Evolutionary conservation across 2,888 invertebrate species (phyloP).

Genomic region (Philereme vetulata): DNA sequence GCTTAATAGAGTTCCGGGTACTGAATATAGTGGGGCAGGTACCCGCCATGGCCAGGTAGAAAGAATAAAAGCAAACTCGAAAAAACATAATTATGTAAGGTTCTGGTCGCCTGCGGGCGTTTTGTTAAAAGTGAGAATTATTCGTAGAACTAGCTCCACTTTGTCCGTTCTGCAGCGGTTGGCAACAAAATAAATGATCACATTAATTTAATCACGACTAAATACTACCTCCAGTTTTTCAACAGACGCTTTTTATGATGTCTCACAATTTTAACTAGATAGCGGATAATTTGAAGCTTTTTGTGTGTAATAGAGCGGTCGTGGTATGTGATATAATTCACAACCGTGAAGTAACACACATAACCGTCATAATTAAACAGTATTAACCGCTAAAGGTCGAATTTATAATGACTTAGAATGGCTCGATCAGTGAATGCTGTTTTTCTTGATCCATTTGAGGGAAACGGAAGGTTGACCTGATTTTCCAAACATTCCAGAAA

Average conservation of each 20-base stretch:
- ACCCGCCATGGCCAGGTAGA: conserved; percentile 65
- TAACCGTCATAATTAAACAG: conserved; percentile 44
- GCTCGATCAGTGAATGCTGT: conserved; percentile 32
- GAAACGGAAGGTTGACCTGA: conserved; percentile 39
- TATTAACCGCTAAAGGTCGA: conserved; percentile 36
- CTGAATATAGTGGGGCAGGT: conserved; percentile 70
- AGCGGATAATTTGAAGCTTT: conserved; percentile 47
- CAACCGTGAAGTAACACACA: conserved; percentile 49
- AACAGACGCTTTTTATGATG: conserved; percentile 40
- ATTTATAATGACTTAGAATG: conserved; percentile 35
- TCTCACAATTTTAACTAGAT: conserved; percentile 44
- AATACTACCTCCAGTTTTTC: conserved; percentile 41
- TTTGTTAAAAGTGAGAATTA: conserved; percentile 56
- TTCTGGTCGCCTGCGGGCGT: conserved; percentile 47
- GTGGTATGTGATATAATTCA: conserved; percentile 35
- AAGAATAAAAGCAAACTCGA: conserved; percentile 55
- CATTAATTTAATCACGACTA: conserved; percentile 44
- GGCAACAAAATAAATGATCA: conserved; percentile 44
- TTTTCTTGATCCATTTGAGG: conserved; percentile 34
- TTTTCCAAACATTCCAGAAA: conserved; percentile 41
- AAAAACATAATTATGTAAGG: conserved; percentile 58
- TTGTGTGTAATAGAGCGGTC: conserved; percentile 34
- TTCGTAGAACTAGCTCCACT: conserved; percentile 33
- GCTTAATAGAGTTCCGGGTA: conserved; percentile 78
- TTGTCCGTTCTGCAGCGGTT: conserved; percentile 37